Evolutionary conservation across 92 coral and sea anemone genomes (phyloP).

Genomic region (Umimayanthus chanpuru): DNA sequence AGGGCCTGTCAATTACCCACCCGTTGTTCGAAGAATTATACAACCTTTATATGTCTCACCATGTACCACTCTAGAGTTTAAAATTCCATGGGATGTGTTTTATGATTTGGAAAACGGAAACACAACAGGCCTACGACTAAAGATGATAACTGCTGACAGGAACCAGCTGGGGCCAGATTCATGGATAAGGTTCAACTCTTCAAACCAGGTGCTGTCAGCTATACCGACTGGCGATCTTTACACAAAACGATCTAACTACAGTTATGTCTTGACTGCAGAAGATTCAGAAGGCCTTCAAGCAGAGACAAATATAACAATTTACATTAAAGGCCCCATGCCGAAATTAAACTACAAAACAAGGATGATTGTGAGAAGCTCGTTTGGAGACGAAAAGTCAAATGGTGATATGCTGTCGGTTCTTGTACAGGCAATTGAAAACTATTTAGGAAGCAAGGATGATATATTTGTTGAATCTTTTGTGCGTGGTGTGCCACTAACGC

Average conservation of each 20-base stretch:
- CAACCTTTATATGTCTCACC: constrained; percentile 2
- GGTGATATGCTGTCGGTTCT: constrained; percentile 24
- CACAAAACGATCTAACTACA: constrained; percentile 40
- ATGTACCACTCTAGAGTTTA: constrained; percentile 1
- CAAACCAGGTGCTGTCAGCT: constrained; percentile 31
- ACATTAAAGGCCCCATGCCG: background rate
- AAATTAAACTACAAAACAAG: constrained; percentile 38
- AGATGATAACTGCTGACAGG: constrained; percentile 21
- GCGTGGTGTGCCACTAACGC: constrained; percentile 34
- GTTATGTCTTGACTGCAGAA: constrained; percentile 45
- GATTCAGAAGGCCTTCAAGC: constrained; percentile 45
- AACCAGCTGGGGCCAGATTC: constrained; percentile 33
- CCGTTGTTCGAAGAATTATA: constrained; percentile 13
- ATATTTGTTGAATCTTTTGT: constrained; percentile 37
- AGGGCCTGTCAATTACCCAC: constrained; percentile 8
- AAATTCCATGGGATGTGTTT: constrained; percentile 48
- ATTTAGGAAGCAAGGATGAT: constrained; percentile 20
- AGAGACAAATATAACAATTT: constrained; percentile 39
- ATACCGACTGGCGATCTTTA: constrained; percentile 32
- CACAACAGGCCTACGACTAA: constrained; percentile 36
- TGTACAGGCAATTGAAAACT: constrained; percentile 17
- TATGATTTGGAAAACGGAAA: constrained; percentile 53
- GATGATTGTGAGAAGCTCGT: constrained; percentile 33
- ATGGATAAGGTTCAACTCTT: constrained; percentile 46
- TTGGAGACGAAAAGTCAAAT: constrained; percentile 8